Percentiles rank a stretch among this genome's conserved stretches.
phyloP scores from a whole-genome alignment of 1,140 invertebrate genomes.

The Drosophila ficusphila region DNA sequence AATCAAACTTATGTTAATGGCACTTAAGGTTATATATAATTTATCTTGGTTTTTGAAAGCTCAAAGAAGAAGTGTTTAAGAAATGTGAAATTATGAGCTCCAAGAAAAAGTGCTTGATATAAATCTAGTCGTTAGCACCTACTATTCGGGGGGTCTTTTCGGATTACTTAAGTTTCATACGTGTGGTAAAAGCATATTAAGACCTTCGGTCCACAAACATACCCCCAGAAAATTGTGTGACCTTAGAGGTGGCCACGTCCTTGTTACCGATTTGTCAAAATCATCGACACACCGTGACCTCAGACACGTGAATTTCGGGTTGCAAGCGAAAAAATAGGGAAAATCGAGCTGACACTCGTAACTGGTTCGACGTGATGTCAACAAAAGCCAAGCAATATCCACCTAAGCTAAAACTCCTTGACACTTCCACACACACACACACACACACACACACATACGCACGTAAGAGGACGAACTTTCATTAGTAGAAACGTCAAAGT shows the following conservation, averaged over 20 bases:
- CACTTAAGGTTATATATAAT: no score
- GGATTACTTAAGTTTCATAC: not conserved
- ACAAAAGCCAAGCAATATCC: slow-evolving; percentile 62
- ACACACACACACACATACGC: slow-evolving; percentile 2
- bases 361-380: slow-evolving; percentile 75
- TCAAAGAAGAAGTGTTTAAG: no score
- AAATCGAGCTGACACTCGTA: slow-evolving; percentile 67
- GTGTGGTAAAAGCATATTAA: not conserved
- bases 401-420: slow-evolving; percentile 39
- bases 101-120: no score
- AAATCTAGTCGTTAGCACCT: no score
- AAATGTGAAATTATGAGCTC: no score
- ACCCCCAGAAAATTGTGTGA: not conserved
- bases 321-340: slow-evolving; percentile 11
- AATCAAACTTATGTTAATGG: not conserved
- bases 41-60: no score
- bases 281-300: slow-evolving; percentile 39
- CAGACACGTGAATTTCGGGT: slow-evolving; percentile 16
- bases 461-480: slow-evolving; percentile 58
- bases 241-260: slow-evolving; percentile 17
- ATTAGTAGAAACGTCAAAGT: slow-evolving; percentile 75
- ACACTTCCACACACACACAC: slow-evolving; percentile 20
- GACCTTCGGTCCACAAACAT: not conserved
- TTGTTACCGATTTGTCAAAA: slow-evolving; percentile 37
- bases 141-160: no score